These are phyloP conservation scores for Trichonephila clavipes DNA, from an alignment of 1,140 invertebrate genomes.

Conservation along the genomic window DNA sequence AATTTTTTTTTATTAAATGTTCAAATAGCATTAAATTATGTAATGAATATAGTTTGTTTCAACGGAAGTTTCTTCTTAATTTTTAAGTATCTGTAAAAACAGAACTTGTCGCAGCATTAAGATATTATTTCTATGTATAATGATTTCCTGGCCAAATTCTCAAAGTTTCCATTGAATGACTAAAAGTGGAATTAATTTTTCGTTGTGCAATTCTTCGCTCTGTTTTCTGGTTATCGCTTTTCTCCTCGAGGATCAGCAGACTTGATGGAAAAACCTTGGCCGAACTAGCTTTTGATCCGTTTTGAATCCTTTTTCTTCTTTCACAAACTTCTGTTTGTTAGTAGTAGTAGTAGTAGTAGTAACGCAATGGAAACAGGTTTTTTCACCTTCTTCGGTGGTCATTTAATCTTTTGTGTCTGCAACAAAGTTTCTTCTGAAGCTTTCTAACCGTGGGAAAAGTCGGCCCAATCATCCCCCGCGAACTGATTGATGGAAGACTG, in stretches of 20 bases:
- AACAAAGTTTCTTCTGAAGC: constrained; percentile 47
- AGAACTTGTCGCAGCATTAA: too few species aligned
- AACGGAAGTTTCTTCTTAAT: too few species aligned
- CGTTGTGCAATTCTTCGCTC: not conserved
- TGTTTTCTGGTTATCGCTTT: not conserved
- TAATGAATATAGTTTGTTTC: too few species aligned
- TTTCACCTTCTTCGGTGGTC: constrained; percentile 55
- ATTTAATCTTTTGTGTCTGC: constrained; percentile 65
- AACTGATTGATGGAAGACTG: not conserved
- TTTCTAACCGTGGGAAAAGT: constrained; percentile 15
- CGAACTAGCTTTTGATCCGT: constrained; percentile 63
- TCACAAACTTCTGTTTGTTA: constrained; percentile 3
- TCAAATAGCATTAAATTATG: too few species aligned
- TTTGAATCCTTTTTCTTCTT: constrained; percentile 50
- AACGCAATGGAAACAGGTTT: constrained; percentile 47
- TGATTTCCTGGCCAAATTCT: too few species aligned
- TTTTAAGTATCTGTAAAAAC: too few species aligned
- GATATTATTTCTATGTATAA: too few species aligned
- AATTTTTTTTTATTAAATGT: too few species aligned
- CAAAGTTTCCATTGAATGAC: too few species aligned
- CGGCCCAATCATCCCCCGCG: not conserved
- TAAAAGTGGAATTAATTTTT: too few species aligned
- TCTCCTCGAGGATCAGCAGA: not conserved
- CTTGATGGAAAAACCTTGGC: constrained; percentile 7
- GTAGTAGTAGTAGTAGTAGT: constrained; percentile 1